Evolutionary conservation across 2,113 vertebrate species (phyloP).

Genomic region (Festucalex cinctus): DNA sequence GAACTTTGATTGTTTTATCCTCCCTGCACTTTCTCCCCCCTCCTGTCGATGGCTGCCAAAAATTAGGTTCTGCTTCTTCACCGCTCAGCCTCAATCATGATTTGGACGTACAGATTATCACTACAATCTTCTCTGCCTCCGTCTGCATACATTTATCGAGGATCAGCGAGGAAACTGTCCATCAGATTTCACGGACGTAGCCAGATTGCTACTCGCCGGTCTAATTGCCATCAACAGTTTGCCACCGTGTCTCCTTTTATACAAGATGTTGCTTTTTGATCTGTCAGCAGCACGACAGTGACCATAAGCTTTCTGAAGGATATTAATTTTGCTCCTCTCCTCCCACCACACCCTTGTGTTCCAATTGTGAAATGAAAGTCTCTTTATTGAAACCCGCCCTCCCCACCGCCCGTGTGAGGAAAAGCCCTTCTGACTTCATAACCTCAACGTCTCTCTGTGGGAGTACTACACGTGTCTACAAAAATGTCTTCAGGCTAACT

Average conservation of each 20-base stretch:
- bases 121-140: neutral
- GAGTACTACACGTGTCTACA: neutral
- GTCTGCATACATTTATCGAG: neutral
- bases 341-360: neutral
- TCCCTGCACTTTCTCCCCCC: neutral
- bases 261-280: neutral
- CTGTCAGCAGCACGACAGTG: neutral
- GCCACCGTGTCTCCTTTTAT: neutral
- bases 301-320: no score
- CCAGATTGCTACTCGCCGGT: neutral
- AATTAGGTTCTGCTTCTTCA: neutral
- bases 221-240: conserved; percentile 6
- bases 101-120: neutral
- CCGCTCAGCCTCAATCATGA: conserved; percentile 1
- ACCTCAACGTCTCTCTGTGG: neutral
- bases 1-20: neutral
- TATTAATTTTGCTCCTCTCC: neutral
- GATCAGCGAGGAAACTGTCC: neutral
- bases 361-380: neutral
- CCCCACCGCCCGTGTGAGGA: neutral
- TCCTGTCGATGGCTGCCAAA: neutral
- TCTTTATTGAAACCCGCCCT: neutral
- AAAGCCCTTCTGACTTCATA: neutral
- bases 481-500: neutral
- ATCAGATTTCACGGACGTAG: neutral